Base-by-base conservation (phyloP, 2,113 vertebrate species). In the Hystrix brachyura region DNA sequence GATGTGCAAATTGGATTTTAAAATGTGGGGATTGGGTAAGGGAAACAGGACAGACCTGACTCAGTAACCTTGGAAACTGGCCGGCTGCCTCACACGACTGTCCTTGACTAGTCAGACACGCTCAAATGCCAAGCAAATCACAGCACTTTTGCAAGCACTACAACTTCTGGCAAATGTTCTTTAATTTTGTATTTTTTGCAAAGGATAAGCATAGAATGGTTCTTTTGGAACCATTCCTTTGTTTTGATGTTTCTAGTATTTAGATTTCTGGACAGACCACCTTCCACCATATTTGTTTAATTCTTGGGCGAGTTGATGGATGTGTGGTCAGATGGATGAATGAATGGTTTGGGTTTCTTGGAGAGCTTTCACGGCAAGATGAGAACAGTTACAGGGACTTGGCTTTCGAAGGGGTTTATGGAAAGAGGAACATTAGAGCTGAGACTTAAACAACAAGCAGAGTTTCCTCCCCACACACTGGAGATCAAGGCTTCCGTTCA, bases 51-150 rank as follows among this genome's bases (percentile, higher is more conserved):
- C 57, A 90, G 83, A 74, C 83, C 32, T 86, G 60, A 14, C 43
- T 67, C 62, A 67, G 46, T 94, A 86, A 93, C 86, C 72, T 91
- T 91, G 80, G 93, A 94, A 93, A 89, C 92, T 59, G 7, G 62
- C 10, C 72, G 46, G 19, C 15, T 80, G 59, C 25, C 74, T 90
- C 83, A 29, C 34, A 53, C 4, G 8, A 18, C 59, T 11, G 3
- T 27, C 81, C 55, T 57, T 65, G 46, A 46, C 34, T 46, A 3
- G 21, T 60, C 65, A 53, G 55, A 19, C 62, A 7, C 38, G 65
- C 34, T 18, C 82, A 57, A 8, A 15, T 64, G 62, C 72, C 60
- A 10, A 34, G 43, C 27, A 84, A 53, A 81, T 15, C 76, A 60
- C 59, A 25, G 53, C 48, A 13, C 43, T 91, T 65, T 65, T 64